A percentile compares a stretch with the other conserved stretches of the same genome.
These are phyloP conservation scores for Schizaphis graminum DNA, from an alignment of 2,888 invertebrate species.

Conservation along the genomic window DNA sequence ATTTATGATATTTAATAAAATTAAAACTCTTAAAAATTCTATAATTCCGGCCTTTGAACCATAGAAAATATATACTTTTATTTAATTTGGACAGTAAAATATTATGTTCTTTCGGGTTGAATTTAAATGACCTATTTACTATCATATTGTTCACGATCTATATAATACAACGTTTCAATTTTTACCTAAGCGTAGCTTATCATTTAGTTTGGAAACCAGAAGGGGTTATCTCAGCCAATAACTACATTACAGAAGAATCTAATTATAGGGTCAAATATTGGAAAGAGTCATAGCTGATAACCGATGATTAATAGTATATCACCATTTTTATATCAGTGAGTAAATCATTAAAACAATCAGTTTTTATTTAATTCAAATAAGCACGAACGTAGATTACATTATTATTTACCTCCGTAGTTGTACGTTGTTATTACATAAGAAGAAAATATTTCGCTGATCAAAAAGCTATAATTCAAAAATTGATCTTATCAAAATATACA, in stretches of 20 bases:
- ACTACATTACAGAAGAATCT: neutral
- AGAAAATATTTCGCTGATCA: neutral
- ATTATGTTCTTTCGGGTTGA: neutral
- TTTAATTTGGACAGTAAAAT: neutral
- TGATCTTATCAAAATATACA: neutral
- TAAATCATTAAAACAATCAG: neutral
- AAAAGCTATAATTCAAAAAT: neutral
- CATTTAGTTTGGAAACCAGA: neutral
- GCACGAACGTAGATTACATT: neutral
- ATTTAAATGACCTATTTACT: neutral
- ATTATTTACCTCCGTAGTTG: neutral
- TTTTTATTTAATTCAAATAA: slow-evolving; percentile 15
- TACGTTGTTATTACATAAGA: neutral
- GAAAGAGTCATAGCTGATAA: slow-evolving; percentile 15
- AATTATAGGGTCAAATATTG: neutral
- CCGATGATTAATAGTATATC: neutral
- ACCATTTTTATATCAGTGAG: neutral
- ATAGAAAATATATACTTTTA: neutral
- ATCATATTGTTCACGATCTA: neutral
- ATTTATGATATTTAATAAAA: neutral
- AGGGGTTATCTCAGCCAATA: neutral
- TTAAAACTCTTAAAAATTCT: neutral
- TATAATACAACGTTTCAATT: neutral
- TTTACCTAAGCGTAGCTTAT: neutral
- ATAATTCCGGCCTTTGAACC: neutral